A percentile compares a stretch with the other conserved stretches of the same genome.
These are phyloP conservation scores for Lycaena phlaeas DNA, from an alignment of 2,888 invertebrate genomes.

Conservation along the genomic window DNA sequence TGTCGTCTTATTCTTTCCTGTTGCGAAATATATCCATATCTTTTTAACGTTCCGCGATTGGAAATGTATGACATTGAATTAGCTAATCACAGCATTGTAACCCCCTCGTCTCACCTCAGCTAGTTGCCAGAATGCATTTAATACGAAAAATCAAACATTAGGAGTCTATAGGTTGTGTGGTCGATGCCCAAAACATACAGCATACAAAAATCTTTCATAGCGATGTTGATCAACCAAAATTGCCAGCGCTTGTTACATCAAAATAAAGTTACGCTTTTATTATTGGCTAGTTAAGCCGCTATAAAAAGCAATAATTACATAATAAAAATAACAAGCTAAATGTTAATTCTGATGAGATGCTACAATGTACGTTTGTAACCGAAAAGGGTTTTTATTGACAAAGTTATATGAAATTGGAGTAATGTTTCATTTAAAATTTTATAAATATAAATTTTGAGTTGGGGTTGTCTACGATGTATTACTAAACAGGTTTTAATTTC, in stretches of 20 bases:
- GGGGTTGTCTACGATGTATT: no score
- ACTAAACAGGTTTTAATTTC: no score
- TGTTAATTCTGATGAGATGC: constrained; percentile 6
- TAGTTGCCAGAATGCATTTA: no score
- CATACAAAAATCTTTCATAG: constrained; percentile 1
- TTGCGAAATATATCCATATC: no score
- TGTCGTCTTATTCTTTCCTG: no score
- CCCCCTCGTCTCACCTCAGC: no score
- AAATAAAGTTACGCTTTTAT: constrained; percentile 4
- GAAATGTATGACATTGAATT: no score
- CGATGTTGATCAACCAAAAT: constrained; percentile 5
- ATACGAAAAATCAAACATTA: no score
- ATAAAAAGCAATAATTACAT: constrained; percentile 8
- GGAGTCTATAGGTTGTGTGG: no score
- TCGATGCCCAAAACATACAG: constrained; percentile 3
- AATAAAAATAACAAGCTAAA: constrained; percentile 3
- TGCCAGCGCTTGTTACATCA: not conserved
- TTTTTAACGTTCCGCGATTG: no score
- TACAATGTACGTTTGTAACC: constrained; percentile 17
- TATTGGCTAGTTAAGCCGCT: constrained; percentile 4
- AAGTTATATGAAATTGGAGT: constrained; percentile 18
- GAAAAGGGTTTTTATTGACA: constrained; percentile 16
- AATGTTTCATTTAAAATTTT: constrained; percentile 5
- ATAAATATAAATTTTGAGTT: no score
- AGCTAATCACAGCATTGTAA: no score